Evolutionary conservation across 2,113 vertebrate genomes (phyloP).

Genomic region (Delphinus delphis): DNA sequence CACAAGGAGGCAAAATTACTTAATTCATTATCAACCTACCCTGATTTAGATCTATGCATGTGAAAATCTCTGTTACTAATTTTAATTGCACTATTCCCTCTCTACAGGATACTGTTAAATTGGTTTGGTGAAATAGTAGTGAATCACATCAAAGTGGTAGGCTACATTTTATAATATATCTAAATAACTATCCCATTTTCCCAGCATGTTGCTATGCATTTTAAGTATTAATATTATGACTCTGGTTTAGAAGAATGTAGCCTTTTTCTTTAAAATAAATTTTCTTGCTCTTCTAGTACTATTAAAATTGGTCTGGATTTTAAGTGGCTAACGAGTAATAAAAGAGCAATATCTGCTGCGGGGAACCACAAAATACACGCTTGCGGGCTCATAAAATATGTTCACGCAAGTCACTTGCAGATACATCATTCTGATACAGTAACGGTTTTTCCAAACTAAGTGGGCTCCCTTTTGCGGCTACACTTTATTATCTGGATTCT

Average conservation of each 20-base stretch:
- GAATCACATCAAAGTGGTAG: conserved; percentile 88
- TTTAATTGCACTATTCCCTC: conserved; percentile 90
- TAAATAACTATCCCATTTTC: conserved; percentile 92
- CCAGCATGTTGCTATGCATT: conserved; percentile 88
- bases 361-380: conserved; percentile 84
- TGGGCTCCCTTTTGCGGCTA: conserved; percentile 77
- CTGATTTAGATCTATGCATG: conserved; percentile 87
- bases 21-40: conserved; percentile 87
- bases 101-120: conserved; percentile 88
- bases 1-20: conserved; percentile 85
- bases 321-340: conserved; percentile 88
- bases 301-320: conserved; percentile 87
- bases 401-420: conserved; percentile 82
- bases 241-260: conserved; percentile 85
- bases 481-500: conserved; percentile 83
- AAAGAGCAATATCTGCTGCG: conserved; percentile 86
- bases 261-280: conserved; percentile 88
- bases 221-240: conserved; percentile 90
- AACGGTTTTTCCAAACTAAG: conserved; percentile 86
- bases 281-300: conserved; percentile 85
- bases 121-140: conserved; percentile 88
- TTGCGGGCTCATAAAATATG: conserved; percentile 86
- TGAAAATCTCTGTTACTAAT: conserved; percentile 90
- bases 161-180: conserved; percentile 89
- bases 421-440: conserved; percentile 86